A percentile compares a stretch with the other conserved stretches of the same genome.
Conservation (phyloP, 2,113 vertebrate genomes). For the Hiodon alosoides region DNA sequence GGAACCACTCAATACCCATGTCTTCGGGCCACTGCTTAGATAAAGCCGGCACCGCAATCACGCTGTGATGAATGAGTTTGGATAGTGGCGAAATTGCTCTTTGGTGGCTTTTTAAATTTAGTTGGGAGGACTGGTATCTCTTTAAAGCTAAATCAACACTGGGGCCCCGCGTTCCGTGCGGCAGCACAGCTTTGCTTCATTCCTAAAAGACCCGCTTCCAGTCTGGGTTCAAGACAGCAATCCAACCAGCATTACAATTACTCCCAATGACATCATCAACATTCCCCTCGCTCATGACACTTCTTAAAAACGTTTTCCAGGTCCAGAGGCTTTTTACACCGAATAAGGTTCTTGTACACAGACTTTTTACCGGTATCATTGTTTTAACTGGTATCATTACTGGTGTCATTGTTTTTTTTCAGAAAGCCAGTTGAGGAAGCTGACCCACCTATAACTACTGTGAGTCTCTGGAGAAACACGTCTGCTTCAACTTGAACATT, state of each 20-base stretch:
- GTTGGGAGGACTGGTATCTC: conserved; percentile 47
- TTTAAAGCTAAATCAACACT: conserved; percentile 55
- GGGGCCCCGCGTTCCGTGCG: conserved; percentile 10
- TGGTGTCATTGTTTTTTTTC: no score
- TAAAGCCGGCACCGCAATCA: conserved; percentile 55
- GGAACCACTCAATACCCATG: neutral
- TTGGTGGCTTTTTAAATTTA: conserved; percentile 52
- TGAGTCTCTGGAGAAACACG: no score
- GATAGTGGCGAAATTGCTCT: conserved; percentile 61
- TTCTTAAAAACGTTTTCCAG: conserved; percentile 16
- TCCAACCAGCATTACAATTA: conserved; percentile 44
- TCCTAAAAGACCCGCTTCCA: conserved; percentile 14
- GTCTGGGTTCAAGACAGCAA: conserved; percentile 38
- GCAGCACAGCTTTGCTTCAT: conserved; percentile 41
- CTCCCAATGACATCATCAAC: conserved; percentile 37
- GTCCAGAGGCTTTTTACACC: conserved; percentile 4
- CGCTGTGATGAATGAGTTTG: conserved; percentile 58
- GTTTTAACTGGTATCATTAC: no score
- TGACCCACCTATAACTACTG: no score
- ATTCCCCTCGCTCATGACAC: neutral
- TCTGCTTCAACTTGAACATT: no score
- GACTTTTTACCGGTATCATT: no score
- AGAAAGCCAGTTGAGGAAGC: no score
- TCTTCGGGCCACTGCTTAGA: conserved; percentile 35
- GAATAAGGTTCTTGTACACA: neutral